These are phyloP conservation scores for Piscicola geometra DNA, from an alignment of 2,888 invertebrate species.

Conservation along the genomic window DNA sequence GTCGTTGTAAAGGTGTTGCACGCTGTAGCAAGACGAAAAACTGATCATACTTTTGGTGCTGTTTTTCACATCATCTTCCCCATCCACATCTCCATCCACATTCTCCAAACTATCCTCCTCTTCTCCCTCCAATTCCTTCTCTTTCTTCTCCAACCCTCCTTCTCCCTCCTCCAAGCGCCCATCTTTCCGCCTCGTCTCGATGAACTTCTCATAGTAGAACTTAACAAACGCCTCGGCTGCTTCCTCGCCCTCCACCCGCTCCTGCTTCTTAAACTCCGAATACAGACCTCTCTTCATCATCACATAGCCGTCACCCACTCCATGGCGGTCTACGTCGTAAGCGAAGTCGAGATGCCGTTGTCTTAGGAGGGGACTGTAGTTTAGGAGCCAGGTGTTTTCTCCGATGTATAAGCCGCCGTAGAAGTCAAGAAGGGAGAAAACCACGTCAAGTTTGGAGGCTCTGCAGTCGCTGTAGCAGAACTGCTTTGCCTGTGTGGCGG, in stretches of 20 bases:
- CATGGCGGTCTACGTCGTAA: conserved; percentile 21
- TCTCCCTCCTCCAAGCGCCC: neutral
- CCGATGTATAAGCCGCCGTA: conserved; percentile 49
- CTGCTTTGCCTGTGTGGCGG: neutral
- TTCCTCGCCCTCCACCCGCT: neutral
- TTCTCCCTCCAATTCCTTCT: too few species aligned
- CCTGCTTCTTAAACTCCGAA: neutral
- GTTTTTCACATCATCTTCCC: neutral
- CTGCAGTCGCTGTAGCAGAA: conserved; percentile 33
- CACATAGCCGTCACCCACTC: conserved; percentile 39
- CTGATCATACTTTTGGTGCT: neutral
- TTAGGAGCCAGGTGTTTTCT: conserved; percentile 44
- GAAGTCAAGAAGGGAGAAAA: conserved; percentile 44
- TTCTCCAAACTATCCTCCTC: neutral
- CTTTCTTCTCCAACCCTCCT: too few species aligned
- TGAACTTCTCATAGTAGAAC: neutral
- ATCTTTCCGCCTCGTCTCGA: neutral
- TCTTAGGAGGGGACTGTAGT: conserved; percentile 37
- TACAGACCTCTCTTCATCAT: conserved; percentile 39
- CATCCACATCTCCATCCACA: neutral
- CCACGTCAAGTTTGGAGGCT: conserved; percentile 33
- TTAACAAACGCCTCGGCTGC: neutral
- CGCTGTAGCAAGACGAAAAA: conserved; percentile 16
- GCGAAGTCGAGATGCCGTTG: conserved; percentile 40
- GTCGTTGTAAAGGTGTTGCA: conserved; percentile 34